Conservation (phyloP, 2,797 vertebrate species). For the Semotilus atromaculatus region DNA sequence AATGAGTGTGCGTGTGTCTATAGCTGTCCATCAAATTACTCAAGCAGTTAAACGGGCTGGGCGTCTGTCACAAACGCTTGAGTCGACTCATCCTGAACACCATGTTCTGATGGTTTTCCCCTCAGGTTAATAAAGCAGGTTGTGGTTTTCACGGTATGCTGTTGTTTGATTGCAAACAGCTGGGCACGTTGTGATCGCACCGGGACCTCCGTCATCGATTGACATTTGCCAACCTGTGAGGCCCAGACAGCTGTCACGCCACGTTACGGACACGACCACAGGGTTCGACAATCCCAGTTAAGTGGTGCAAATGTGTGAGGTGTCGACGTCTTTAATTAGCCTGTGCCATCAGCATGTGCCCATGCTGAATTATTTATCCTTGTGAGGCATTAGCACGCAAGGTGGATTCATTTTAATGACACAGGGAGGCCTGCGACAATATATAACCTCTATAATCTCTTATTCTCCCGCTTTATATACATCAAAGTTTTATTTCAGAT, state of each 20-base stretch:
- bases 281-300: conserved; percentile 47
- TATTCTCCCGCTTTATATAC: neutral
- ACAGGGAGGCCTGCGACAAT: conserved; percentile 19
- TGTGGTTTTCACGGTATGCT: conserved; percentile 32
- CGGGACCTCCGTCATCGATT: conserved; percentile 50
- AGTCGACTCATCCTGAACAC: conserved; percentile 46
- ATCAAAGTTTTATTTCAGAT: conserved; percentile 9
- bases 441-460: neutral
- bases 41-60: conserved; percentile 41
- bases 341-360: conserved; percentile 47
- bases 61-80: conserved; percentile 50
- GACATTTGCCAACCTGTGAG: conserved; percentile 52
- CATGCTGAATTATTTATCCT: conserved; percentile 54
- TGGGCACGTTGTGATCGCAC: conserved; percentile 21
- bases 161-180: conserved; percentile 51
- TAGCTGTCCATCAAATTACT: conserved; percentile 45
- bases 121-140: conserved; percentile 55
- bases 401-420: conserved; percentile 40
- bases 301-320: conserved; percentile 59
- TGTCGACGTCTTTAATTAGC: conserved; percentile 58
- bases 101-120: conserved; percentile 49
- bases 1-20: conserved; percentile 20
- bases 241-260: conserved; percentile 53
- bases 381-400: conserved; percentile 45
- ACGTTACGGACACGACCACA: conserved; percentile 39